Percentiles rank a stretch among this genome's conserved stretches.
These are phyloP conservation scores for Brachyptera putata DNA, from an alignment of 2,888 invertebrate species.

Conservation along the genomic window DNA sequence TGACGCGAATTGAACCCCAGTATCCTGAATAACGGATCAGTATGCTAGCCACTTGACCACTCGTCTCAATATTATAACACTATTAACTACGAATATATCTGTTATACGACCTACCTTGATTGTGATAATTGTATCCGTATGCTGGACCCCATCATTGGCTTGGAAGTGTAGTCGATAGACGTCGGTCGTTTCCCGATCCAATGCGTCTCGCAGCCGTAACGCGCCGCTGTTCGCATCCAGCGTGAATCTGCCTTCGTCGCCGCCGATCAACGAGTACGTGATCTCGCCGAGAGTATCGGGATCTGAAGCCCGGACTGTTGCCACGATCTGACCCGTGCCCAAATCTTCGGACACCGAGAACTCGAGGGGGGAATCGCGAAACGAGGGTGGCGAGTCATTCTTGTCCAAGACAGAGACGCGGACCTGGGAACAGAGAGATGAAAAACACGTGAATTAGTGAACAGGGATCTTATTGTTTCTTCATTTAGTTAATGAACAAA, in stretches of 20 bases:
- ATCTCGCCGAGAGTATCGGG: slow-evolving; percentile 79
- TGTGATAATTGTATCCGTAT: slow-evolving; percentile 70
- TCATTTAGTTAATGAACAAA: no score
- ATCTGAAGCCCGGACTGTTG: slow-evolving; percentile 73
- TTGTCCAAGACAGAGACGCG: slow-evolving; percentile 80
- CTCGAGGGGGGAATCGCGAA: slow-evolving; percentile 66
- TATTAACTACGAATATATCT: no score
- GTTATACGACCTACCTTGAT: slow-evolving; percentile 78
- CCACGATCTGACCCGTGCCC: slow-evolving; percentile 73
- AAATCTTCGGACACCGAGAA: slow-evolving; percentile 82
- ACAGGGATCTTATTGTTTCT: no score
- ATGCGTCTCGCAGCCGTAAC: slow-evolving; percentile 67
- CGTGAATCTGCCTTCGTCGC: slow-evolving; percentile 49
- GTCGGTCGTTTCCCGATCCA: slow-evolving; percentile 79
- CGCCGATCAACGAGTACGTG: slow-evolving; percentile 63
- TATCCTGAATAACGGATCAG: no score
- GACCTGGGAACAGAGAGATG: slow-evolving; percentile 62
- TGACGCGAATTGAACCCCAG: no score
- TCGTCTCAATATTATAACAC: no score
- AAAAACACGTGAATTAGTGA: not conserved
- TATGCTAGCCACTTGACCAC: no score
- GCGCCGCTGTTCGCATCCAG: slow-evolving; percentile 69
- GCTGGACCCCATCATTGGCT: slow-evolving; percentile 86
- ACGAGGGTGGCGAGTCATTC: slow-evolving; percentile 92
- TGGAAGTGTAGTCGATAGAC: slow-evolving; percentile 74